phyloP scores from a whole-genome alignment of 2,888 invertebrate species.

The Harpalus rufipes region DNA sequence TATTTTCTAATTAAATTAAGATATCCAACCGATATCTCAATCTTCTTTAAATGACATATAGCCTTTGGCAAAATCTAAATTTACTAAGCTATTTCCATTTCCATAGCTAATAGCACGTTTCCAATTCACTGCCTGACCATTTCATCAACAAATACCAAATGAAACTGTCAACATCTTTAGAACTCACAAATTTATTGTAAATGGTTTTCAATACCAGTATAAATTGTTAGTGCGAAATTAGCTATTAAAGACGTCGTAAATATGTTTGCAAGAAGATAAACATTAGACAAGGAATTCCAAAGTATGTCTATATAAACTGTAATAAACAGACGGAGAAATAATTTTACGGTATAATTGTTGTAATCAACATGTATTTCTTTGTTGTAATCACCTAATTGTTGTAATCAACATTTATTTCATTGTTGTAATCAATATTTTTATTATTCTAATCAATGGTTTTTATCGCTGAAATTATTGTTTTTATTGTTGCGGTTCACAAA shows the following conservation, averaged over 20 bases:
- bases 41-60: not conserved
- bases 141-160: not conserved
- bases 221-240: not conserved
- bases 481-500: no score
- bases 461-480: not conserved
- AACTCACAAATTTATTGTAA: not conserved
- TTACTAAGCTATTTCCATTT: not conserved
- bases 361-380: not conserved
- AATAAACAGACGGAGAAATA: not conserved
- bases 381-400: not conserved
- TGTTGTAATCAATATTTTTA: not conserved
- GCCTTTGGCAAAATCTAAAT: not conserved
- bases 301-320: not conserved
- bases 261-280: not conserved
- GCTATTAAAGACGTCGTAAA: not conserved
- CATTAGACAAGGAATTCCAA: not conserved
- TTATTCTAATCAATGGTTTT: not conserved
- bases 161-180: not conserved
- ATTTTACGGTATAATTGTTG: not conserved
- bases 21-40: not conserved
- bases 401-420: not conserved
- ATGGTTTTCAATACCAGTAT: not conserved
- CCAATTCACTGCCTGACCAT: not conserved
- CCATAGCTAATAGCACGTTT: not conserved
- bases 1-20: conserved; percentile 1